Evolutionary conservation across 2,113 vertebrate species (phyloP).

Genomic region (Bos javanicus): DNA sequence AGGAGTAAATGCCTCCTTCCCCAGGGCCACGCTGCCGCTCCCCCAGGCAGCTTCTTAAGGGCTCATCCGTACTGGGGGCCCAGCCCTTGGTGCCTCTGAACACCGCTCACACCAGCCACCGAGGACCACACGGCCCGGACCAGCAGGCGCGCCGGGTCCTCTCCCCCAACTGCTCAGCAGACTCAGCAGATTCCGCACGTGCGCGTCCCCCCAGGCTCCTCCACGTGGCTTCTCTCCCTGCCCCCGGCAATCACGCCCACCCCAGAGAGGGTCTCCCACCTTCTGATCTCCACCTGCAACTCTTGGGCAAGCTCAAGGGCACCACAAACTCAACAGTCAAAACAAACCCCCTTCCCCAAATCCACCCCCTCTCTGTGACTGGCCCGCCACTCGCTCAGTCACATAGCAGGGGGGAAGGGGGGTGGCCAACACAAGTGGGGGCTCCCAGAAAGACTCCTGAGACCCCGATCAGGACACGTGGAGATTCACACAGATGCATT

Average conservation of each 20-base stretch:
- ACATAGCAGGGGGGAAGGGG: rapidly evolving
- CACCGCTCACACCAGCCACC: not conserved
- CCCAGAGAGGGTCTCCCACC: not conserved
- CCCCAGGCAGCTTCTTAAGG: not conserved
- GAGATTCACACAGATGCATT: not conserved
- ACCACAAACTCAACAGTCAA: not conserved
- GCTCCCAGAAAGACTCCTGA: not conserved
- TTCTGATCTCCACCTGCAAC: not conserved
- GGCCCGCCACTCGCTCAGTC: not conserved
- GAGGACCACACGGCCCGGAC: rapidly evolving
- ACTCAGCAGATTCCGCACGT: not conserved
- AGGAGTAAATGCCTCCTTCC: not conserved
- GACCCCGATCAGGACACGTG: not conserved
- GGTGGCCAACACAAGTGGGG: not conserved
- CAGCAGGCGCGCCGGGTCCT: not conserved
- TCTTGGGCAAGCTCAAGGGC: not conserved
- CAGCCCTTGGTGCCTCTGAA: not conserved
- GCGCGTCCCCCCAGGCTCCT: not conserved
- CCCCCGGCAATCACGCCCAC: not conserved
- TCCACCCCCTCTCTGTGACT: not conserved
- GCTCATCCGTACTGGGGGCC: not conserved
- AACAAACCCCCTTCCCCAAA: not conserved
- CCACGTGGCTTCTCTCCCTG: not conserved
- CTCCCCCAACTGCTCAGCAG: not conserved
- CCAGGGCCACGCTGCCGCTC: not conserved